Evolutionary conservation across 2,888 invertebrate genomes (phyloP).

Genomic region (Eupsilia transversa): DNA sequence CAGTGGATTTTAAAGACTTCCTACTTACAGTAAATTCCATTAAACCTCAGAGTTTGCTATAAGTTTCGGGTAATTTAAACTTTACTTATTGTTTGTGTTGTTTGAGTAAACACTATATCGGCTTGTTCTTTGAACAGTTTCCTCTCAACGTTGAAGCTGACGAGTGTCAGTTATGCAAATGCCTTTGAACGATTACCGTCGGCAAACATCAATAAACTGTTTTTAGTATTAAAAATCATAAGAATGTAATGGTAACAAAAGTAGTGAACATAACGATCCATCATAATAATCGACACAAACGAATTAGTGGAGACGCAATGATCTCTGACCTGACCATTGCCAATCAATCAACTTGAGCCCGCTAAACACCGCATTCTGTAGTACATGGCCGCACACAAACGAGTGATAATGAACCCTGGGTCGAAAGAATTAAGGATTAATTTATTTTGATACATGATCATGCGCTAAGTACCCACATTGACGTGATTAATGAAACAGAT

Average conservation of each 20-base stretch:
- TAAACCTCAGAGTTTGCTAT: constrained; percentile 56
- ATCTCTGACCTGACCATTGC: constrained; percentile 83
- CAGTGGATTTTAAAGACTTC: constrained; percentile 71
- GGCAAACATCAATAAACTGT: constrained; percentile 1
- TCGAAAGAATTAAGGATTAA: constrained; percentile 61
- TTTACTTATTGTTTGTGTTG: constrained; percentile 46
- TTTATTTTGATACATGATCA: constrained; percentile 54
- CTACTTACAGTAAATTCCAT: constrained; percentile 68
- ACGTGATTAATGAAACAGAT: constrained; percentile 86
- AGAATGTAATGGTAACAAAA: constrained; percentile 53
- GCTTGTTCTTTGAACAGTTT: constrained; percentile 18
- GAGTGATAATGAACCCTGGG: constrained; percentile 69
- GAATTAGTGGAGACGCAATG: constrained; percentile 82
- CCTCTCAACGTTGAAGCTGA: not conserved
- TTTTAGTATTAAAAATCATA: constrained; percentile 18
- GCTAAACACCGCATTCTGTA: constrained; percentile 80
- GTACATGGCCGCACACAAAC: constrained; percentile 54
- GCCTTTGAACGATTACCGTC: constrained; percentile 1
- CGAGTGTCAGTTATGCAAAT: constrained; percentile 15
- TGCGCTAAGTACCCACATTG: constrained; percentile 78
- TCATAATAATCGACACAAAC: constrained; percentile 81
- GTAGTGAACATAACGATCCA: constrained; percentile 68
- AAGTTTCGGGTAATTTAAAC: constrained; percentile 62
- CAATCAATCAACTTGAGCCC: constrained; percentile 87
- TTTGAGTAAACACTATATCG: constrained; percentile 29